Evolutionary conservation across 2,888 invertebrate species (phyloP).

Genomic region (Eulithis prunata): DNA sequence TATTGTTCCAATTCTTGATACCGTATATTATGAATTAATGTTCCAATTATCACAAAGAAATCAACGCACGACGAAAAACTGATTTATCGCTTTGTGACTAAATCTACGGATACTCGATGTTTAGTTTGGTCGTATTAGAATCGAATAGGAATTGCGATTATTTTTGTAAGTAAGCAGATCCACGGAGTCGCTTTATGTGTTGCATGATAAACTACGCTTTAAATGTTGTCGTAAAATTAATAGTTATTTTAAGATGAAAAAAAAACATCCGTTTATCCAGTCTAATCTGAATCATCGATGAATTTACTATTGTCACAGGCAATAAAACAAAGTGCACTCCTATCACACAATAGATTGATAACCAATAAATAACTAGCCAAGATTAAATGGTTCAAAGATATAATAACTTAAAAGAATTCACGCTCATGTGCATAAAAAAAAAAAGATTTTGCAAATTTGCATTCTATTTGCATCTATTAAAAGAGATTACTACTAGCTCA

Average conservation of each 20-base stretch:
- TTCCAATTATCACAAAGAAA: background rate
- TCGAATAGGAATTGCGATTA: constrained; percentile 10
- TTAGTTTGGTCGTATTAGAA: constrained; percentile 10
- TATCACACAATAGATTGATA: background rate
- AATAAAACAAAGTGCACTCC: background rate
- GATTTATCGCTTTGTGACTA: too few species aligned
- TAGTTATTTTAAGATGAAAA: background rate
- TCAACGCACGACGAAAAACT: background rate
- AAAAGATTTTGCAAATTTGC: too few species aligned
- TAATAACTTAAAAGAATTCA: too few species aligned
- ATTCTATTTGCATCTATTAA: too few species aligned
- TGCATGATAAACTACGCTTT: constrained; percentile 55
- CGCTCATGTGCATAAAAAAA: too few species aligned
- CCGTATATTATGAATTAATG: background rate
- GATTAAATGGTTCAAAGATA: too few species aligned
- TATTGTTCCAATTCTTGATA: constrained; percentile 20
- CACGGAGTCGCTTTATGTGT: constrained; percentile 50
- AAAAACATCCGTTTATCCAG: background rate
- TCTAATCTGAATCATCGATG: background rate
- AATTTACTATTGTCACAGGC: background rate
- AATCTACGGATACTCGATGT: background rate
- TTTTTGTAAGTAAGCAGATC: background rate
- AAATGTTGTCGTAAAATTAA: constrained; percentile 43
- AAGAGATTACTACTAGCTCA: too few species aligned
- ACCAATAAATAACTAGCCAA: too few species aligned